Percentiles rank a stretch among this genome's conserved stretches.
Conservation (phyloP, 1,140 invertebrate genomes). For the Drosophila miranda region DNA sequence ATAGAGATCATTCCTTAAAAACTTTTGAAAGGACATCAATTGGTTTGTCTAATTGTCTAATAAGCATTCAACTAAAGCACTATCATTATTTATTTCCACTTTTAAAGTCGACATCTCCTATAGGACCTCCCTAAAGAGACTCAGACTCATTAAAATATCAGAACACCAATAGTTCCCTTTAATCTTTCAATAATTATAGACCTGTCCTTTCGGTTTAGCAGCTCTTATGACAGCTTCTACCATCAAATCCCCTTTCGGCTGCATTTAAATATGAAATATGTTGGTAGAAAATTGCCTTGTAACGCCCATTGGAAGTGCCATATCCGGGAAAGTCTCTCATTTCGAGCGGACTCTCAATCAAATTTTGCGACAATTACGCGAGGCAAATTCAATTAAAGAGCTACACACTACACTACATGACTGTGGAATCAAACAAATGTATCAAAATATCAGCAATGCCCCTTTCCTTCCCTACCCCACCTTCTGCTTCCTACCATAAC, state of each 20-base stretch:
- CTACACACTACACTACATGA: constrained; percentile 25
- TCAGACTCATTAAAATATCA: too few species aligned
- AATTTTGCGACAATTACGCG: constrained; percentile 64
- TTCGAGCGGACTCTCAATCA: constrained; percentile 34
- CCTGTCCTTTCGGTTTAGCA: too few species aligned
- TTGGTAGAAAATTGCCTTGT: constrained; percentile 26
- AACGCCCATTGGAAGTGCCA: constrained; percentile 25
- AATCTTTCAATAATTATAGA: too few species aligned
- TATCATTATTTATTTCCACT: too few species aligned
- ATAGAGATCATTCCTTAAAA: too few species aligned
- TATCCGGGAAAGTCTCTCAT: constrained; percentile 11
- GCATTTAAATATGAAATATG: constrained; percentile 46
- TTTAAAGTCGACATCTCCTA: too few species aligned
- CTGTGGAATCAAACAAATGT: constrained; percentile 55
- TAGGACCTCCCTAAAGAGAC: too few species aligned
- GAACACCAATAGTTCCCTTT: neutral
- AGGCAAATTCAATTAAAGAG: constrained; percentile 70
- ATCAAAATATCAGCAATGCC: constrained; percentile 65
- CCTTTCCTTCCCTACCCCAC: neutral
- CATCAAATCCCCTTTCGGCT: constrained; percentile 11
- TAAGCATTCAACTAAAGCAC: neutral
- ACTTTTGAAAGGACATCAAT: neutral
- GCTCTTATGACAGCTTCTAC: too few species aligned
- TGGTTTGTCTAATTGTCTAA: neutral
- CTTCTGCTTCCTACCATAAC: neutral